Conservation (phyloP, 2,113 vertebrate genomes). For the Cavia porcellus region DNA sequence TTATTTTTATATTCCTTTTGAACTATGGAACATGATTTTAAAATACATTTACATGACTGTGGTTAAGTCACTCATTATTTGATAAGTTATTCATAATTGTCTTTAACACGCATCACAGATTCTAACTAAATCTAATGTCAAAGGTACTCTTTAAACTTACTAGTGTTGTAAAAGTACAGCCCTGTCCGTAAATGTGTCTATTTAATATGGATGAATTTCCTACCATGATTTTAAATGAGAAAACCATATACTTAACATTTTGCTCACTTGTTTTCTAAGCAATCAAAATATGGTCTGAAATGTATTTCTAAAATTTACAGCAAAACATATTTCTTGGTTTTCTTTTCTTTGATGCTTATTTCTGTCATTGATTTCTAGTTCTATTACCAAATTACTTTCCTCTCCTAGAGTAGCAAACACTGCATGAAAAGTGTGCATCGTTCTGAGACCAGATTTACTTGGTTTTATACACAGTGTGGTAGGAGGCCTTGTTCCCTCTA, state of each 20-base stretch:
- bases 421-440: background rate
- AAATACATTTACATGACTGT: constrained; percentile 53
- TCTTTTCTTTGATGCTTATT: constrained; percentile 55
- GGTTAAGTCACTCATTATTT: constrained; percentile 53
- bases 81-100: constrained; percentile 48
- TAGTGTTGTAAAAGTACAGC: background rate
- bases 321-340: background rate
- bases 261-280: constrained; percentile 54
- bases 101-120: background rate
- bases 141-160: background rate
- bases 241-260: constrained; percentile 39
- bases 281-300: constrained; percentile 50
- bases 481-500: background rate
- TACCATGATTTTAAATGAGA: constrained; percentile 46
- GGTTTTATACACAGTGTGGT: background rate
- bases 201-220: constrained; percentile 35
- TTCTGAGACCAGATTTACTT: constrained; percentile 37
- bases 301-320: constrained; percentile 50
- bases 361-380: constrained; percentile 37
- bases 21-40: constrained; percentile 35
- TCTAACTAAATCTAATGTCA: constrained; percentile 49
- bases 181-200: background rate
- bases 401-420: background rate
- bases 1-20: constrained; percentile 58
- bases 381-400: constrained; percentile 61